Evolutionary conservation across 2,113 vertebrate genomes (phyloP).

Genomic region (Hypanus sabinus): DNA sequence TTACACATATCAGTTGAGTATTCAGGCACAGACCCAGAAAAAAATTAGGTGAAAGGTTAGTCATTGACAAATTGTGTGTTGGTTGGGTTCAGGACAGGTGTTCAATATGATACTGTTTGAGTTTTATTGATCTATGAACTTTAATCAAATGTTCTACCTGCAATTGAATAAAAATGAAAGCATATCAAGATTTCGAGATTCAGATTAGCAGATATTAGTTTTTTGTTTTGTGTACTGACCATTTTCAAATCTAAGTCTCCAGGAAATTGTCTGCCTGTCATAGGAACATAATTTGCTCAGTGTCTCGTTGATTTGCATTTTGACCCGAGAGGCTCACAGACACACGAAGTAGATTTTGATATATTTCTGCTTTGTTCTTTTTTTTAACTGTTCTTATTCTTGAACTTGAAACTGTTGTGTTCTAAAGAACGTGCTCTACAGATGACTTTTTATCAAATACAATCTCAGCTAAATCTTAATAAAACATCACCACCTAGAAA

Average conservation of each 20-base stretch:
- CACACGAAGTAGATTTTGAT: not conserved
- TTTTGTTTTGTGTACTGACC: not conserved
- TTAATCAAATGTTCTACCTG: not conserved
- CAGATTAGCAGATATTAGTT: too few species aligned
- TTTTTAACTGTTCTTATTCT: not conserved
- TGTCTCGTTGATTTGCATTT: not conserved
- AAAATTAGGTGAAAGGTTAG: constrained; percentile 19
- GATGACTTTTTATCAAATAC: not conserved
- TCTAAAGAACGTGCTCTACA: not conserved
- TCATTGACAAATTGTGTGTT: constrained; percentile 4
- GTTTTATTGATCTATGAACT: not conserved
- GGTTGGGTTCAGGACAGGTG: not conserved
- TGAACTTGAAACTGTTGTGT: constrained; percentile 2
- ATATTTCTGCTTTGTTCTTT: not conserved
- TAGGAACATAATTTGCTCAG: not conserved
- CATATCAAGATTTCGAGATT: not conserved
- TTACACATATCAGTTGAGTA: constrained; percentile 5
- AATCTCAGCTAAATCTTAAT: not conserved
- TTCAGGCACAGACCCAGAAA: constrained; percentile 19
- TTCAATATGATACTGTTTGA: not conserved
- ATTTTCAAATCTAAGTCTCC: not conserved
- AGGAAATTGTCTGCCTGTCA: not conserved
- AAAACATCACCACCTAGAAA: not conserved
- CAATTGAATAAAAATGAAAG: not conserved
- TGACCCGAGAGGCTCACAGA: not conserved